phyloP scores from a whole-genome alignment of 2,888 invertebrate species.

The Tetanocera ferruginea region DNA sequence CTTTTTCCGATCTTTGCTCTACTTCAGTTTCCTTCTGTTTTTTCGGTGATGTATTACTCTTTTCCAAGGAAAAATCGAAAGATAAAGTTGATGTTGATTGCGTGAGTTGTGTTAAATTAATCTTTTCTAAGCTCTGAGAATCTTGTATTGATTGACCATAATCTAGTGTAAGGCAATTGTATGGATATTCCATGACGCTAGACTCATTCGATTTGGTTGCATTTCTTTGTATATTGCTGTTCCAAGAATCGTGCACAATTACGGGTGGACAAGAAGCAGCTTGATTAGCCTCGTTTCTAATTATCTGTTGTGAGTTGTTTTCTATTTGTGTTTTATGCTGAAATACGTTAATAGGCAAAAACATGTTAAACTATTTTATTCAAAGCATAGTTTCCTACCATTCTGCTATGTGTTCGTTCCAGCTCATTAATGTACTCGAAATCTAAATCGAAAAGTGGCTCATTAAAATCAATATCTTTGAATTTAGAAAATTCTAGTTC shows the following conservation, averaged over 20 bases:
- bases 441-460: constrained; percentile 2
- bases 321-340: constrained; percentile 45
- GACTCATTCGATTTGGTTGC: background rate
- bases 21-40: background rate
- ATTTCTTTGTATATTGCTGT: background rate
- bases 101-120: background rate
- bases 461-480: constrained; percentile 40
- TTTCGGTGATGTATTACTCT: background rate
- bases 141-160: background rate
- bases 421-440: constrained; percentile 16
- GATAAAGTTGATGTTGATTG: background rate
- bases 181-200: background rate
- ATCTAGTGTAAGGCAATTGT: background rate
- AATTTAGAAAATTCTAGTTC: constrained; percentile 28
- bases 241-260: background rate
- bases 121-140: background rate
- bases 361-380: background rate
- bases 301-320: background rate
- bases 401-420: constrained; percentile 4
- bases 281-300: background rate
- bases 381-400: background rate
- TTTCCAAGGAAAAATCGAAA: constrained; percentile 15
- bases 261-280: constrained; percentile 42
- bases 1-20: background rate
- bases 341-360: constrained; percentile 17